Percentiles rank a stretch among this genome's conserved stretches.
Evolutionary conservation across 2,113 vertebrate genomes (phyloP).

Genomic region (Origma solitaria): DNA sequence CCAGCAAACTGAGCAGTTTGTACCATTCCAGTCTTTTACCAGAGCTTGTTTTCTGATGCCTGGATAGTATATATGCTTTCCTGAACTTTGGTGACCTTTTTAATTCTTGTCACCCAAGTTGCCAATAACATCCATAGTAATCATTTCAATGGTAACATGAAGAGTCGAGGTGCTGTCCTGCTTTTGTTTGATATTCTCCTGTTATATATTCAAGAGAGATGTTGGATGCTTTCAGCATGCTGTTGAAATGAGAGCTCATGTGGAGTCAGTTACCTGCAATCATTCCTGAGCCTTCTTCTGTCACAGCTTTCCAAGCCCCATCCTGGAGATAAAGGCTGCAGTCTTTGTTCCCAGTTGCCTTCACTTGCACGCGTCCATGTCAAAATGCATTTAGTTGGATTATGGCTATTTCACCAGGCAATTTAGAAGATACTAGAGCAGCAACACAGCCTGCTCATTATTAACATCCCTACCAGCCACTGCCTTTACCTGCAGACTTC

Average conservation of each 20-base stretch:
- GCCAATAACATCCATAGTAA: not conserved
- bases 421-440: not conserved
- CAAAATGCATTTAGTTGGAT: not conserved
- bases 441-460: not conserved
- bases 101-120: not conserved
- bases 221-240: not conserved
- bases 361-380: not conserved
- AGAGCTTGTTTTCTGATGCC: not conserved
- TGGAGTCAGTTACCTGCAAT: constrained; percentile 8
- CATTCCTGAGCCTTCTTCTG: not conserved
- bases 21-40: not conserved
- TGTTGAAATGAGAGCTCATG: constrained; percentile 6
- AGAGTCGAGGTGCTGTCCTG: not conserved
- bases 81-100: not conserved
- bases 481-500: not conserved
- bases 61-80: not conserved
- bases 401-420: not conserved
- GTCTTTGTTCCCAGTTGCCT: not conserved
- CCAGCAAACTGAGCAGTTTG: not conserved
- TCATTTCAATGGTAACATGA: not conserved
- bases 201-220: constrained; percentile 9
- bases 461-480: not conserved
- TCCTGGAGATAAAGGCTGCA: not conserved
- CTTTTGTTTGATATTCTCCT: not conserved
- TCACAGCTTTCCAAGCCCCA: not conserved